Percentiles rank a stretch among this genome's conserved stretches.
Conservation (phyloP, 2,797 vertebrate genomes). For the Chelidonichthys spinosus region DNA sequence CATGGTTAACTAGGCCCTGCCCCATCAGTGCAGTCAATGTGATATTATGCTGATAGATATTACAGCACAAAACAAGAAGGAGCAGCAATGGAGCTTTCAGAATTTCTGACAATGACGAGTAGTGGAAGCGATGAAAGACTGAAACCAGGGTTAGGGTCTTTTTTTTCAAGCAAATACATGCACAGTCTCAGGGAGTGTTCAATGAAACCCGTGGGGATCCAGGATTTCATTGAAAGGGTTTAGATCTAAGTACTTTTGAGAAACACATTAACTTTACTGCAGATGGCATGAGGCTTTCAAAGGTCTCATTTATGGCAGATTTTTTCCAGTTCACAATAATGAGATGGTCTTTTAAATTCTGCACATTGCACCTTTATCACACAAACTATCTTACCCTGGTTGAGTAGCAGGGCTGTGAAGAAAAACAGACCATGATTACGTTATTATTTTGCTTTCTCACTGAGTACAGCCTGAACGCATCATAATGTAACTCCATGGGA, state of each 20-base stretch:
- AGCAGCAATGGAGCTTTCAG: neutral
- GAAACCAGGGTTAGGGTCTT: neutral
- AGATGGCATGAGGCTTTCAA: neutral
- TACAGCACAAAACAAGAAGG: neutral
- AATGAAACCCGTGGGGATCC: neutral
- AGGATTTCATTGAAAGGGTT: neutral
- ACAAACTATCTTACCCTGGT: constrained; percentile 81
- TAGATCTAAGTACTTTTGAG: neutral
- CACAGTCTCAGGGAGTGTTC: neutral
- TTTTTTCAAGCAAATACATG: neutral
- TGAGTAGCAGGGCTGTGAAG: constrained; percentile 81
- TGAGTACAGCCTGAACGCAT: too few species aligned
- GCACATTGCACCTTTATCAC: constrained; percentile 45
- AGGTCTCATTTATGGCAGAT: neutral
- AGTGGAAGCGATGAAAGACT: neutral
- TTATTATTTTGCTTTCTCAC: too few species aligned
- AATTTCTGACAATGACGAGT: neutral
- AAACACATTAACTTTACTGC: neutral
- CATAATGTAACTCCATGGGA: too few species aligned
- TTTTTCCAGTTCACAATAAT: neutral
- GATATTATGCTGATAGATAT: neutral
- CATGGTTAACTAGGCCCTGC: too few species aligned
- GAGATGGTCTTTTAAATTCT: constrained; percentile 15
- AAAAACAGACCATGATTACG: constrained; percentile 52
- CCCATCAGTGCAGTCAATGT: too few species aligned